A percentile compares a stretch with the other conserved stretches of the same genome.
These are phyloP conservation scores for Pomatostomus ruficeps DNA, from an alignment of 2,113 vertebrate genomes.

Conservation along the genomic window DNA sequence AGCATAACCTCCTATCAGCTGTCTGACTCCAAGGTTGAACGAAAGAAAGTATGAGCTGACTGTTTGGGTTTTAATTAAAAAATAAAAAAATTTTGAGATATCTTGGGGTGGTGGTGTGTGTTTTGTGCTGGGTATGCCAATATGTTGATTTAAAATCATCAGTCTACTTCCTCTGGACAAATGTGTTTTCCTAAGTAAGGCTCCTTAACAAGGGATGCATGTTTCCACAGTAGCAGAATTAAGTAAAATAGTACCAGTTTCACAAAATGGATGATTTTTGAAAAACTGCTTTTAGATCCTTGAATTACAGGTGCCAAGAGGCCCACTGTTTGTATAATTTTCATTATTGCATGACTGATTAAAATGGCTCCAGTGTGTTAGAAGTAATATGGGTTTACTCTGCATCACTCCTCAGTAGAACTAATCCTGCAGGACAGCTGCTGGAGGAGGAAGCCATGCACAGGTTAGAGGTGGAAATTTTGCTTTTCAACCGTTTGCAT, in stretches of 20 bases:
- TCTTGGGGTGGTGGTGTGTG: neutral
- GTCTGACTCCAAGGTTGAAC: neutral
- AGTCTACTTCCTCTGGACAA: neutral
- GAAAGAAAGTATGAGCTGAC: neutral
- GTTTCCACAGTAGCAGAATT: neutral
- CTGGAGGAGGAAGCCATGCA: neutral
- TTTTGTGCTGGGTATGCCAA: neutral
- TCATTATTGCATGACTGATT: neutral
- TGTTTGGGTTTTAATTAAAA: neutral
- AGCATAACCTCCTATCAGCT: no score
- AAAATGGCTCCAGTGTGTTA: neutral
- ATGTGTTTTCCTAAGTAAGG: neutral
- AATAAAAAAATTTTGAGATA: neutral
- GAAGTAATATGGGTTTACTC: neutral
- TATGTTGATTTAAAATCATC: neutral
- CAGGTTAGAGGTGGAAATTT: neutral
- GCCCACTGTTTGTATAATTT: neutral
- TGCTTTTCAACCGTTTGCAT: neutral
- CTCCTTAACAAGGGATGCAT: neutral
- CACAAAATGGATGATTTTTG: neutral
- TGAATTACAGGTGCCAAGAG: neutral
- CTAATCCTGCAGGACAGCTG: constrained; percentile 16
- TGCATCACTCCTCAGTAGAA: neutral
- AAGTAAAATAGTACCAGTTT: neutral
- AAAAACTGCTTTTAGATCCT: neutral